These are phyloP conservation scores for Augochlorella aurata DNA, from an alignment of 2,888 invertebrate genomes.

Conservation along the genomic window DNA sequence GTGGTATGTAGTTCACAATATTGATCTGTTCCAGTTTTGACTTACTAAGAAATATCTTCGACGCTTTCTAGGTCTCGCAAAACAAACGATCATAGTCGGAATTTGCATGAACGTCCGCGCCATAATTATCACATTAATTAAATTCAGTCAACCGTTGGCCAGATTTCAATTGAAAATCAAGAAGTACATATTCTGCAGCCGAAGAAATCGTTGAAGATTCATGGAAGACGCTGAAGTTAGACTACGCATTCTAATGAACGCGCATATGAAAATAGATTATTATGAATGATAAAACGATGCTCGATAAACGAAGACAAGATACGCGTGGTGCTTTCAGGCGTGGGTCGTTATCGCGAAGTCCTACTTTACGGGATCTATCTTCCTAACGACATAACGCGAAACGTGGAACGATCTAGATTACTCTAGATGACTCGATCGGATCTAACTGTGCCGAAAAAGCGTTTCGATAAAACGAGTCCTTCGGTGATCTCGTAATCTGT, in stretches of 20 bases:
- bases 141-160: neutral
- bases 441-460: constrained; percentile 23
- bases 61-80: neutral
- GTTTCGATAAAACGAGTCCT: constrained; percentile 20
- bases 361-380: constrained; percentile 36
- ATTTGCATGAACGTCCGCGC: neutral
- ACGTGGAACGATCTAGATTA: constrained; percentile 23
- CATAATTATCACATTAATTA: neutral
- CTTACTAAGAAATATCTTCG: neutral
- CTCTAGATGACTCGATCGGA: constrained; percentile 19
- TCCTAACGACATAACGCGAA: constrained; percentile 16
- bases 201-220: constrained; percentile 8
- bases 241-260: constrained; percentile 30
- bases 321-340: constrained; percentile 21
- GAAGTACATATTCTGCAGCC: neutral
- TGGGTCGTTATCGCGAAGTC: constrained; percentile 43
- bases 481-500: neutral
- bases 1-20: neutral
- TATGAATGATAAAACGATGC: constrained; percentile 42
- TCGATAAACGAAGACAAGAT: constrained; percentile 20
- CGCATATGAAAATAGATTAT: constrained; percentile 53
- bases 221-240: constrained; percentile 23
- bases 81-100: neutral
- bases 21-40: neutral
- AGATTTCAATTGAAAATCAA: neutral